These are phyloP conservation scores for Ctenicera cuprea DNA, from an alignment of 2,888 invertebrate genomes.

Conservation along the genomic window DNA sequence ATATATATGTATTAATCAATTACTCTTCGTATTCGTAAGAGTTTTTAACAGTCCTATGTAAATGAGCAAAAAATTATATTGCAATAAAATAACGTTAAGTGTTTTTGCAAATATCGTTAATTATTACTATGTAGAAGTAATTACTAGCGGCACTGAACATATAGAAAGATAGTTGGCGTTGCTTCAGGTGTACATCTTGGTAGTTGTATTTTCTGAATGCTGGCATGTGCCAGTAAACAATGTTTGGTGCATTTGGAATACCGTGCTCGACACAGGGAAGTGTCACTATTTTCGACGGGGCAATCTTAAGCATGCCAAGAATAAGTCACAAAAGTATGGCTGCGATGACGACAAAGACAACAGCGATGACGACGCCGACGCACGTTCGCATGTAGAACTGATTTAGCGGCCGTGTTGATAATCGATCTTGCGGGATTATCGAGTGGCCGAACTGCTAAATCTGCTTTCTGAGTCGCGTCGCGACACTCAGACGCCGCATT, in stretches of 20 bases:
- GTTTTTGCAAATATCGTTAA: not conserved
- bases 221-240: slow-evolving; percentile 13
- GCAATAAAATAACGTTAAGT: no score
- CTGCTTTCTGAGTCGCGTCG: slow-evolving; percentile 52
- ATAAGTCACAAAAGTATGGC: slow-evolving; percentile 48
- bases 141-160: not conserved
- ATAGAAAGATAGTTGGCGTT: slow-evolving; percentile 10
- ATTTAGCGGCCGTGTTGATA: slow-evolving; percentile 47
- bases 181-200: slow-evolving; percentile 5
- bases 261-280: slow-evolving; percentile 43
- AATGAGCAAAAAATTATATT: no score
- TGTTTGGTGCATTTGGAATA: slow-evolving; percentile 12
- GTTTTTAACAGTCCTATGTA: no score
- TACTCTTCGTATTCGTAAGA: no score
- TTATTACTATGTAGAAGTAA: slow-evolving; percentile 2
- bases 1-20: no score
- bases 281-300: slow-evolving; percentile 73
- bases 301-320: slow-evolving; percentile 57
- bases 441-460: slow-evolving; percentile 53
- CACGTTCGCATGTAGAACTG: slow-evolving; percentile 31
- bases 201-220: not conserved
- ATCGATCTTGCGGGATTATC: slow-evolving; percentile 51
- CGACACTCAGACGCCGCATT: slow-evolving; percentile 55
- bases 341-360: slow-evolving; percentile 39
- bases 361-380: slow-evolving; percentile 44